phyloP scores from a whole-genome alignment of 2,888 invertebrate species.

The Cantharis flavilabris region DNA sequence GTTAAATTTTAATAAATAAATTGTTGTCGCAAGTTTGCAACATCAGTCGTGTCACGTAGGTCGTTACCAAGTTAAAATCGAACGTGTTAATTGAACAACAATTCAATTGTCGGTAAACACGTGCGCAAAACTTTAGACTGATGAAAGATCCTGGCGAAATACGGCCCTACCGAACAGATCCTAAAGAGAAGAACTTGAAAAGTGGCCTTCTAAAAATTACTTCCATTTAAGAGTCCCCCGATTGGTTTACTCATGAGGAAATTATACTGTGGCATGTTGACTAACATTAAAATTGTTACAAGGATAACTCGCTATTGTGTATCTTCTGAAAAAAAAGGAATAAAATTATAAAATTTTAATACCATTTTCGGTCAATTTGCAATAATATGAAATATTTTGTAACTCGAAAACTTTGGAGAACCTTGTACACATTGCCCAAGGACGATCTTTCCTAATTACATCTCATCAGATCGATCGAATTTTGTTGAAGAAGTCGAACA shows the following conservation, averaged over 20 bases:
- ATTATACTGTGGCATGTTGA: not conserved
- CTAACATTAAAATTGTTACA: not conserved
- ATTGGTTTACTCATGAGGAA: not conserved
- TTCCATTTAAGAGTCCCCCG: not conserved
- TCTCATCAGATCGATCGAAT: not conserved
- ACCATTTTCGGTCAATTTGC: not conserved
- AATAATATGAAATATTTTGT: not conserved
- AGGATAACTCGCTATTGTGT: not conserved
- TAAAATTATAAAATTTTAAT: not conserved
- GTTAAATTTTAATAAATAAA: conserved; percentile 9
- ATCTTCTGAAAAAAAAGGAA: not conserved
- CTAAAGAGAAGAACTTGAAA: not conserved
- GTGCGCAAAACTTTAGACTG: not conserved
- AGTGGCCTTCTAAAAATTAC: not conserved
- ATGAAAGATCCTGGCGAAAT: not conserved
- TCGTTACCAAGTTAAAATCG: conserved; percentile 1
- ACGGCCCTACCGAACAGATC: not conserved
- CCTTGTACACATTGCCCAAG: not conserved
- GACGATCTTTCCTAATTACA: not conserved
- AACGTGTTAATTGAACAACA: conserved; percentile 5
- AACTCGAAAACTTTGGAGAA: not conserved
- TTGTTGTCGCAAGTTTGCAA: conserved; percentile 3
- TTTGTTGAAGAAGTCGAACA: not conserved
- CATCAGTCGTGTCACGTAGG: conserved; percentile 8
- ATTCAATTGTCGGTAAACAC: not conserved